Percentiles rank a stretch among this genome's conserved stretches.
phyloP scores from a whole-genome alignment of 1,140 invertebrate species.

The Listronotus oregonensis region DNA sequence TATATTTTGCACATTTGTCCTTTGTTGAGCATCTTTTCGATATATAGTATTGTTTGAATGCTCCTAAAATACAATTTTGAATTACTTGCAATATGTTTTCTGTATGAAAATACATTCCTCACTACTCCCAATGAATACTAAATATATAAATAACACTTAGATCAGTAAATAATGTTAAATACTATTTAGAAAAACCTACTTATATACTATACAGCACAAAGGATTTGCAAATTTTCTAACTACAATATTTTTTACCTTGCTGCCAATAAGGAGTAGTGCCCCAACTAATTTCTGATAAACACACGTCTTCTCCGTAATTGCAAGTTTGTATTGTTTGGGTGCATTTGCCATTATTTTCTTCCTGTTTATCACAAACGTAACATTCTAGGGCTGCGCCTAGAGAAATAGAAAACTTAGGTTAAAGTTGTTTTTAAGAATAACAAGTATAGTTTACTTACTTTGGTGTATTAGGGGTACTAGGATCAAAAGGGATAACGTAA shows the following conservation, averaged over 20 bases:
- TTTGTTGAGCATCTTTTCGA: constrained; percentile 89
- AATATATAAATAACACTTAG: too few relatives aligned
- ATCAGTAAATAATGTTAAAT: too few relatives aligned
- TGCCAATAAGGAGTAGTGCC: constrained; percentile 95
- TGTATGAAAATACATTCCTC: too few relatives aligned
- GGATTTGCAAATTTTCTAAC: too few relatives aligned
- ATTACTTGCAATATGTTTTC: too few relatives aligned
- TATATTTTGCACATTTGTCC: constrained; percentile 74
- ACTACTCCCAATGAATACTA: too few relatives aligned
- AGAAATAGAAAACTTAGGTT: background rate
- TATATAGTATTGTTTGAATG: constrained; percentile 92
- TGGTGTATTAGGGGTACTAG: background rate
- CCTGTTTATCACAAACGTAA: constrained; percentile 92
- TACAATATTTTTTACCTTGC: constrained; percentile 61
- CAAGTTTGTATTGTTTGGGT: constrained; percentile 90
- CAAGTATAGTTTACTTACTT: background rate
- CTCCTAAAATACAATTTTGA: constrained; percentile 49
- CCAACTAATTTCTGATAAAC: constrained; percentile 88
- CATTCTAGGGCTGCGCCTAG: constrained; percentile 80
- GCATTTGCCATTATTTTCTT: constrained; percentile 92
- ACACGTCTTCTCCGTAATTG: constrained; percentile 83
- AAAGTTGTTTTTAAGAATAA: background rate
- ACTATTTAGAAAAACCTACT: background rate
- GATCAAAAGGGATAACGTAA: background rate
- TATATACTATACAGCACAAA: background rate